Evolutionary conservation across 2,888 invertebrate species (phyloP).

Genomic region (Leptarthrus brevirostris): DNA sequence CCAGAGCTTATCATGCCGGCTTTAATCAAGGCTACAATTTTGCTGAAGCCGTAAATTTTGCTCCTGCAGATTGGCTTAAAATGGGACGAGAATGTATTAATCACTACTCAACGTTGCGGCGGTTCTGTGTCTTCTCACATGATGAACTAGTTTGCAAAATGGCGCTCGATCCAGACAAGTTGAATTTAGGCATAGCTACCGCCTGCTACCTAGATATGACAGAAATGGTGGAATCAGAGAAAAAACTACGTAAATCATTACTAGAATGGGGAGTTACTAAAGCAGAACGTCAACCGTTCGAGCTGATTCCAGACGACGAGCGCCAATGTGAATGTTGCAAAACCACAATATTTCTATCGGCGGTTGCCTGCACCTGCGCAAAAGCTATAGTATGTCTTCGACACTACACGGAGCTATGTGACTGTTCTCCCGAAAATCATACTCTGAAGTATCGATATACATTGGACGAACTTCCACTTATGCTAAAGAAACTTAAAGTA

Average conservation of each 20-base stretch:
- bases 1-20: conserved; percentile 96
- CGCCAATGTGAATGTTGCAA: conserved; percentile 95
- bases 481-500: conserved; percentile 87
- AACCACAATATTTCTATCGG: conserved; percentile 97
- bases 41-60: conserved; percentile 98
- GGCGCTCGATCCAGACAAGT: conserved; percentile 82
- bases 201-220: conserved; percentile 89
- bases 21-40: conserved; percentile 98
- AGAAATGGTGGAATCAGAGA: conserved; percentile 74
- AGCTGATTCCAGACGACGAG: conserved; percentile 94
- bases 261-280: conserved; percentile 77
- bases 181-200: conserved; percentile 85
- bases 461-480: conserved; percentile 90
- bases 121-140: conserved; percentile 96
- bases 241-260: conserved; percentile 73
- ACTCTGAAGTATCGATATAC: conserved; percentile 90
- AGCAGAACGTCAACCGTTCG: conserved; percentile 93
- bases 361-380: conserved; percentile 89
- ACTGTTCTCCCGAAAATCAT: conserved; percentile 79
- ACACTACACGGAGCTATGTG: conserved; percentile 86
- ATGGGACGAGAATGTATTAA: conserved; percentile 90
- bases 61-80: conserved; percentile 94
- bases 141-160: conserved; percentile 95
- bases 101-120: conserved; percentile 87
- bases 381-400: conserved; percentile 85